phyloP scores from a whole-genome alignment of 1,140 invertebrate species.

The Anastrepha ludens region DNA sequence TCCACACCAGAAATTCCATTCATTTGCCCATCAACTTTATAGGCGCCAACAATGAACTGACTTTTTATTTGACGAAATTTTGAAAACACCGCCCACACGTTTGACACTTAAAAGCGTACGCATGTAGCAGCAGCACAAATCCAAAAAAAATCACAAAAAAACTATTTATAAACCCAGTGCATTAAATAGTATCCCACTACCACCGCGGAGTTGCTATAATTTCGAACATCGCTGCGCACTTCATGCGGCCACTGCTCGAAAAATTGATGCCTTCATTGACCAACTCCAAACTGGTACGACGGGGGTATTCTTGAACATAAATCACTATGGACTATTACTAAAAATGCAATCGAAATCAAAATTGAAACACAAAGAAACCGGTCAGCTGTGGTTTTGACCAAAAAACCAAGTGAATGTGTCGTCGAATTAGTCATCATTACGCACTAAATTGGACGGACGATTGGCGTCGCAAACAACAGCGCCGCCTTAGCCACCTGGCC shows the following conservation, averaged over 20 bases:
- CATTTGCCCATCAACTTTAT: neutral
- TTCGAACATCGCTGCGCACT: neutral
- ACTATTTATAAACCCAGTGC: neutral
- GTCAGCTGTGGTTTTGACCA: constrained; percentile 26
- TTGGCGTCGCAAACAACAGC: neutral
- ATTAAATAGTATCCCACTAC: neutral
- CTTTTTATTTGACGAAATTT: neutral
- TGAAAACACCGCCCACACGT: neutral
- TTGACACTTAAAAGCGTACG: constrained; percentile 4
- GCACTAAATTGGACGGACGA: neutral
- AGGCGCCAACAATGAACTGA: neutral
- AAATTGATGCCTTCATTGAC: neutral
- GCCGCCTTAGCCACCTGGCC: neutral
- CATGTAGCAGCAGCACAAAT: neutral
- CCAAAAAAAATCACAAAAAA: neutral
- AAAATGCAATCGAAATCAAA: neutral
- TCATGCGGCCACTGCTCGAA: neutral
- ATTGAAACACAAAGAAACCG: constrained; percentile 26
- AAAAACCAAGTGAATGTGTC: neutral
- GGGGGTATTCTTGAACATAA: neutral
- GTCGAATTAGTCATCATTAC: constrained; percentile 23
- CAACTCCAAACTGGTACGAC: neutral
- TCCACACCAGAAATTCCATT: neutral
- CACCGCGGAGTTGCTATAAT: neutral
- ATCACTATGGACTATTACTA: neutral